Evolutionary conservation across 37 sponge, comb jelly and placozoan genomes (phyloP).

Genomic region (Bolinopsis microptera): DNA sequence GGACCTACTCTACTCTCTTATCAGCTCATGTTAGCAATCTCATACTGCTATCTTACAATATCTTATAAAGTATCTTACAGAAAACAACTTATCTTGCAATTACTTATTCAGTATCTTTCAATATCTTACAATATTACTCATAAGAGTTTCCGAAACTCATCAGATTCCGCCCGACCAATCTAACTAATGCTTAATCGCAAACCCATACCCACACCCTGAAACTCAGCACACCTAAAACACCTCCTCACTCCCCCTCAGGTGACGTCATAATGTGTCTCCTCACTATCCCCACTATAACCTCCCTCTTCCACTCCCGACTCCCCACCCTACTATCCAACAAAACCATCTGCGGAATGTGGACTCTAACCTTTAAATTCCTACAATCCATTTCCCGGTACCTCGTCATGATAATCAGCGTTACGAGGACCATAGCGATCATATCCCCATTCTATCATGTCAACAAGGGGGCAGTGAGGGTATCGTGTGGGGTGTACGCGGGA

Average conservation of each 20-base stretch:
- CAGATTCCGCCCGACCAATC: too few species aligned
- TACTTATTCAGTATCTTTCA: too few species aligned
- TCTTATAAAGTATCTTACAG: too few species aligned
- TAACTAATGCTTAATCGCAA: too few species aligned
- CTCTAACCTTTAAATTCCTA: not conserved
- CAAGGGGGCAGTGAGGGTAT: not conserved
- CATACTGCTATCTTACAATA: too few species aligned
- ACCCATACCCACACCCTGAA: too few species aligned
- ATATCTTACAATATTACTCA: too few species aligned
- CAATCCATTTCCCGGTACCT: not conserved
- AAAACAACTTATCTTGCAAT: too few species aligned
- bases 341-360: not conserved
- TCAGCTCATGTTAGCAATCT: not conserved
- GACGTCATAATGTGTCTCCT: not conserved
- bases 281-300: not conserved
- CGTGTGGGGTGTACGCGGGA: not conserved
- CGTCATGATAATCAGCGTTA: not conserved
- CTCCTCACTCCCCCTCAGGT: not conserved
- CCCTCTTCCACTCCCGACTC: not conserved
- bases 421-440: not conserved
- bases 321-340: not conserved
- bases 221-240: too few species aligned
- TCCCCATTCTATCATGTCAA: not conserved
- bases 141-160: too few species aligned
- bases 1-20: not conserved